phyloP scores from a whole-genome alignment of 2,888 invertebrate species.

The Lasioglossum villosulum region DNA sequence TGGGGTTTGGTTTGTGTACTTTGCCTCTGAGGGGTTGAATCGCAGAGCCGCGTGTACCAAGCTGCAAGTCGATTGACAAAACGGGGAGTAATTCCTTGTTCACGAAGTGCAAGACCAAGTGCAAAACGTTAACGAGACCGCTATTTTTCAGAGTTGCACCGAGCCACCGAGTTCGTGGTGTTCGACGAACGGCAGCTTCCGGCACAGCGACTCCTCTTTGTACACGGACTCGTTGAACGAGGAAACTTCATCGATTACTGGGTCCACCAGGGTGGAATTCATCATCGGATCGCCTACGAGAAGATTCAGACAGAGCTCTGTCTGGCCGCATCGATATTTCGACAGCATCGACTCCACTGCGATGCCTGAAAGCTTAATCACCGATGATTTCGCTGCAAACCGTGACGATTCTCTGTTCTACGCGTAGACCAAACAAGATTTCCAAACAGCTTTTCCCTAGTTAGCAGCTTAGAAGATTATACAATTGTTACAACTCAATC shows the following conservation, averaged over 20 bases:
- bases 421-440: neutral
- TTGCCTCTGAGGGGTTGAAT: conserved; percentile 39
- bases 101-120: neutral
- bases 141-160: conserved; percentile 74
- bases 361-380: conserved; percentile 81
- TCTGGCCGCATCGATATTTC: conserved; percentile 85
- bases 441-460: neutral
- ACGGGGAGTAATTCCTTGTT: neutral
- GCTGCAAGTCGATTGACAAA: conserved; percentile 5
- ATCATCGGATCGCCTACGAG: conserved; percentile 82
- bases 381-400: conserved; percentile 84
- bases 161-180: conserved; percentile 82
- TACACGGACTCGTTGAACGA: conserved; percentile 86
- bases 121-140: conserved; percentile 4
- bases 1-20: conserved; percentile 39
- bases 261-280: conserved; percentile 86
- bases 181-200: conserved; percentile 78
- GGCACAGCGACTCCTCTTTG: conserved; percentile 80
- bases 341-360: conserved; percentile 88
- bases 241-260: conserved; percentile 83
- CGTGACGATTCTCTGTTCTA: conserved; percentile 85
- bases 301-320: conserved; percentile 84
- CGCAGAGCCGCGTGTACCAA: conserved; percentile 34
- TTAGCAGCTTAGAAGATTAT: neutral
- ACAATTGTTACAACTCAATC: neutral